Evolutionary conservation across 2,797 vertebrate genomes (phyloP).

Genomic region (Apodemus agrarius): DNA sequence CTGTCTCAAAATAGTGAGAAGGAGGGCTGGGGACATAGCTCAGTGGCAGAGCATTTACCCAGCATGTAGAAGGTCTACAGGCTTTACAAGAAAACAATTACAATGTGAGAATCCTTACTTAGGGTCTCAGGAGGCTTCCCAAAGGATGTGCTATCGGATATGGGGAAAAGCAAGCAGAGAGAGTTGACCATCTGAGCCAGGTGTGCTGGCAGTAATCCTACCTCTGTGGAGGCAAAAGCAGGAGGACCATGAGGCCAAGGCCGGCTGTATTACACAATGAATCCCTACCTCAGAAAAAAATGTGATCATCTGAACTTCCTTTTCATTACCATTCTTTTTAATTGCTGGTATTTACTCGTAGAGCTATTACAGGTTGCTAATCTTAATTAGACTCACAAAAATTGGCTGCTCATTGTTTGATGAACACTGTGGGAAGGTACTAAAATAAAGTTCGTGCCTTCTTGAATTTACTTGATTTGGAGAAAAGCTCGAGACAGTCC

Average conservation of each 20-base stretch:
- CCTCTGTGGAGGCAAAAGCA: not conserved
- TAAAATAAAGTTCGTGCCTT: not conserved
- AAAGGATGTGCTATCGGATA: not conserved
- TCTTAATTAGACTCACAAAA: slow-evolving; percentile 7
- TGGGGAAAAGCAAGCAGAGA: not conserved
- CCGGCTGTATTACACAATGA: not conserved
- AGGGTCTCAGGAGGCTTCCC: not conserved
- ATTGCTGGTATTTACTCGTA: not conserved
- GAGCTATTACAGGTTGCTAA: not conserved
- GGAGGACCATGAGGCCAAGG: not conserved
- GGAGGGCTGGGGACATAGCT: not conserved
- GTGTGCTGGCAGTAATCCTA: not conserved
- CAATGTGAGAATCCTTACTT: not conserved
- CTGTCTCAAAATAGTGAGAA: not conserved
- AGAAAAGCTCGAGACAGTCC: not conserved
- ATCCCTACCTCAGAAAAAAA: not conserved
- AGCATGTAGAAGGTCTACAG: not conserved
- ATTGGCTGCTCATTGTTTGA: not conserved
- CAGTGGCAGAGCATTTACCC: not conserved
- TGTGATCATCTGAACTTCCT: not conserved
- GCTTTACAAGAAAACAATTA: not conserved
- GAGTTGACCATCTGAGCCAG: not conserved
- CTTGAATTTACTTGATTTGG: not conserved
- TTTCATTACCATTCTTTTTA: slow-evolving; percentile 9
- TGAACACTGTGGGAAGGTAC: not conserved